Evolutionary conservation across 2,113 vertebrate genomes (phyloP), one percentile per base, ranked within the genome.

Genomic region (Atrichornis clamosus): DNA sequence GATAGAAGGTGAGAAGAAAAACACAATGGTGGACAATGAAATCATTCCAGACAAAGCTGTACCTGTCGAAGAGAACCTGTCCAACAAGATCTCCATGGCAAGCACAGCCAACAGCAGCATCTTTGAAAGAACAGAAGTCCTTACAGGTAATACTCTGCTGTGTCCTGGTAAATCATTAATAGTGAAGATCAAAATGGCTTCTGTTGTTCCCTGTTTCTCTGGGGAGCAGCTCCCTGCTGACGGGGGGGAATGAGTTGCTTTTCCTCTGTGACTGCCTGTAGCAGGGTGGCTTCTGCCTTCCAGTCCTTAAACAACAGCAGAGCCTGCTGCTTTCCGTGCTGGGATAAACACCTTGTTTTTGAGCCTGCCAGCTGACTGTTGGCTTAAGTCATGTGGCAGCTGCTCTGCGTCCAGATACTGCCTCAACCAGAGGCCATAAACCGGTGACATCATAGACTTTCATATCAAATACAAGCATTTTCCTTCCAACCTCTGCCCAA

Each of bases 111-210:
- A 98, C 10, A 97, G 98, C 90, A 97, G 98, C 98, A 97, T 99
- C 97, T 98, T 99, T 50, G 98, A 98, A 92, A 99, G 98, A 95
- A 99, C 98, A 2, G 99, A 99, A 95, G 98, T 99, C 74, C 98
- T 99, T 18, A 99, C 99, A 98, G 99, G 99, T 99, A 97, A 97
- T n/a, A 84, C 2, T 67, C 42, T 59, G 53, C 78, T 56, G 67
- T 64, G 35, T 80, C 62, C 87, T 70, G 60, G 78, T 41, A 90
- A 93, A 92, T 90, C 35, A 65, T 69, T 91, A 76, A 83, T 90
- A 23, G 4, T 83, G 58, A 73, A 80, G 65, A 62, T 80, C 37
- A 33, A 20, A 55, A 67, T 77, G 75, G 24, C 18, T 87, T 72
- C 23, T 84, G 6, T 49, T 46, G 32, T 13, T 80, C 26, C 9